Evolutionary conservation across 2,113 vertebrate genomes (phyloP).

Genomic region (Oryzias woworae): DNA sequence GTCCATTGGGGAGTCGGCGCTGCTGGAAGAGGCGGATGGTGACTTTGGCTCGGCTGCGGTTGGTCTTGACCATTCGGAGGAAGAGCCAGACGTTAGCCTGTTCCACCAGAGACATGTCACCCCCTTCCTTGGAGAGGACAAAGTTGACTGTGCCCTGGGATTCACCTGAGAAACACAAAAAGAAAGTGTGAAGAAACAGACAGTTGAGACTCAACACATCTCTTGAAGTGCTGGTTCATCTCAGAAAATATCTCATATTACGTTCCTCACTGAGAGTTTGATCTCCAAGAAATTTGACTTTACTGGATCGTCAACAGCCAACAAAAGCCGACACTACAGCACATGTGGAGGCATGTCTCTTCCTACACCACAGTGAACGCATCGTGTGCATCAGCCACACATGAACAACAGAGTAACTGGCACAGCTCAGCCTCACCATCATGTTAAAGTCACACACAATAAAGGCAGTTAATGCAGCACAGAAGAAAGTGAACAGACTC

Average conservation of each 20-base stretch:
- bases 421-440: constrained; percentile 32
- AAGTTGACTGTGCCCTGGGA: constrained; percentile 83
- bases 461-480: constrained; percentile 33
- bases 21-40: constrained; percentile 88
- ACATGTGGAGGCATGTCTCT: neutral
- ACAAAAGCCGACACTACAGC: constrained; percentile 10
- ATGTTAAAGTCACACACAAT: constrained; percentile 27
- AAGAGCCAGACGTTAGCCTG: constrained; percentile 96
- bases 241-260: too few relatives aligned
- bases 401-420: constrained; percentile 11
- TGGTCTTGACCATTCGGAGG: constrained; percentile 89
- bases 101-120: constrained; percentile 87
- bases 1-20: constrained; percentile 54
- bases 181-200: neutral
- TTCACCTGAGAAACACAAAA: constrained; percentile 76
- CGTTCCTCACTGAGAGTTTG: neutral
- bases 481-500: neutral
- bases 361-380: neutral
- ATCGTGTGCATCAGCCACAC: constrained; percentile 23
- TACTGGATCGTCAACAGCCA: neutral
- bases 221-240: too few relatives aligned
- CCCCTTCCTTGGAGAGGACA: constrained; percentile 90
- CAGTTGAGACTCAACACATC: neutral
- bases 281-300: too few relatives aligned
- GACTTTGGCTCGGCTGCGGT: constrained; percentile 89